A percentile compares a stretch with the other conserved stretches of the same genome.
Conservation (phyloP, 2,888 invertebrate genomes). For the Polydrusus cervinus region DNA sequence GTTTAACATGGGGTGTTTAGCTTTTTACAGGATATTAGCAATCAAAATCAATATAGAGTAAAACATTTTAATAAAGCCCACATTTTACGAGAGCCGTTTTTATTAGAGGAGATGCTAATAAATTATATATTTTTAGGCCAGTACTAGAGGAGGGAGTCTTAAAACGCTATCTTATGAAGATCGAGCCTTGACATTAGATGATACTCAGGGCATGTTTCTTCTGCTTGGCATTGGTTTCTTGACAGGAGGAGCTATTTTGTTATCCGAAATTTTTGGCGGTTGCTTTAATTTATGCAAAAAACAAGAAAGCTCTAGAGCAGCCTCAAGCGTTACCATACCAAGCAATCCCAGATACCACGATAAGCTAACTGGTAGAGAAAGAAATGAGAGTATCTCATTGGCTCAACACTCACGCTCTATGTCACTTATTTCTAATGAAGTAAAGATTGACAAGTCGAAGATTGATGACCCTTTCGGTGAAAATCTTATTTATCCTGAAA, state of each 20-base stretch:
- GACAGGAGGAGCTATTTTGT: constrained; percentile 76
- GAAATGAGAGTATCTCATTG: constrained; percentile 20
- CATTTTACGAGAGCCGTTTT: no score
- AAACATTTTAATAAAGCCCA: no score
- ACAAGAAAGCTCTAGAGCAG: constrained; percentile 55
- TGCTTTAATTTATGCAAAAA: constrained; percentile 76
- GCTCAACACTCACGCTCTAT: constrained; percentile 57
- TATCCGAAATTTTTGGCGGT: constrained; percentile 83
- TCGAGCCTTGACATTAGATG: constrained; percentile 83
- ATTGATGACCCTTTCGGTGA: constrained; percentile 32
- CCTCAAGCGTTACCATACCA: constrained; percentile 59
- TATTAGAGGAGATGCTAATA: neutral
- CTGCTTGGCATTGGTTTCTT: constrained; percentile 80
- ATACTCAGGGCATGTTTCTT: constrained; percentile 88
- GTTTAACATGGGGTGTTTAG: no score
- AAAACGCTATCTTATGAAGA: constrained; percentile 76
- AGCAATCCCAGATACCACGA: constrained; percentile 66
- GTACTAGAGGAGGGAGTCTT: constrained; percentile 68
- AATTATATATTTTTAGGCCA: constrained; percentile 69
- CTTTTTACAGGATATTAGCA: no score
- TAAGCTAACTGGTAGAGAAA: constrained; percentile 56
- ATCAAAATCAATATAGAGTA: no score
- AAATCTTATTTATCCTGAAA: constrained; percentile 11
- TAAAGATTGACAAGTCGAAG: constrained; percentile 32
- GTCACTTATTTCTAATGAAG: constrained; percentile 55